phyloP scores from a whole-genome alignment of 2,113 vertebrate species.

The Hirundichthys speculiger region DNA sequence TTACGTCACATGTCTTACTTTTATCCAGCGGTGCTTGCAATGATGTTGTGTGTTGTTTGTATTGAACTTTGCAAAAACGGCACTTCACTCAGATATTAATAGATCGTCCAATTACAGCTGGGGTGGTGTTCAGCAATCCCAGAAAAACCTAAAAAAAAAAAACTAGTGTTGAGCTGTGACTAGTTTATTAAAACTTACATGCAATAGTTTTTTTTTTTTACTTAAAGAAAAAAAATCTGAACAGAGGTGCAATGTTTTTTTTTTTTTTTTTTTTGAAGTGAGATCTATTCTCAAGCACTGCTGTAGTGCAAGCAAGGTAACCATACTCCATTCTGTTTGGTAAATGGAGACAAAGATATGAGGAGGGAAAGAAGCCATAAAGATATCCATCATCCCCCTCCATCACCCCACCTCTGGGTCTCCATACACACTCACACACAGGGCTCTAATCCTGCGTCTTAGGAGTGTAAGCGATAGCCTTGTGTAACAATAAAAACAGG shows the following conservation, averaged over 20 bases:
- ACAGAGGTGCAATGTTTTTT: not conserved
- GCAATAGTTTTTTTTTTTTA: conserved; percentile 20
- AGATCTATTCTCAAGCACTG: conserved; percentile 45
- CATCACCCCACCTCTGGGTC: conserved; percentile 43
- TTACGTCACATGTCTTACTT: conserved; percentile 4
- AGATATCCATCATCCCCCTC: conserved; percentile 70
- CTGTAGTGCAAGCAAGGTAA: conserved; percentile 50
- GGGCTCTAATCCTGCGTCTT: conserved; percentile 75
- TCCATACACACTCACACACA: conserved; percentile 40
- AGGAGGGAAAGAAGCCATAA: conserved; percentile 69
- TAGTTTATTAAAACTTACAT: conserved; percentile 33
- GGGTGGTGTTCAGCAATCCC: not conserved
- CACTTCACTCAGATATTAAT: conserved; percentile 25
- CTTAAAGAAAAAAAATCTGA: conserved; percentile 32
- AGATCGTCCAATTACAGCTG: conserved; percentile 6
- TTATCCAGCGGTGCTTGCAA: not conserved
- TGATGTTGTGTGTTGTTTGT: conserved; percentile 29
- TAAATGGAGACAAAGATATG: conserved; percentile 70
- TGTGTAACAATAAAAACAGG: conserved; percentile 74
- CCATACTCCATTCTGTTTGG: conserved; percentile 62
- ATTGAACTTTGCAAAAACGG: conserved; percentile 11
- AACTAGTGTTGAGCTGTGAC: conserved; percentile 1
- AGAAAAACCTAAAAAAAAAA: conserved; percentile 13
- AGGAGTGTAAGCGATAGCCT: conserved; percentile 77
- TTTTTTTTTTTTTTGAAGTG: conserved; percentile 51